phyloP scores from a whole-genome alignment of 2,888 invertebrate genomes.

The Desoria tigrina region DNA sequence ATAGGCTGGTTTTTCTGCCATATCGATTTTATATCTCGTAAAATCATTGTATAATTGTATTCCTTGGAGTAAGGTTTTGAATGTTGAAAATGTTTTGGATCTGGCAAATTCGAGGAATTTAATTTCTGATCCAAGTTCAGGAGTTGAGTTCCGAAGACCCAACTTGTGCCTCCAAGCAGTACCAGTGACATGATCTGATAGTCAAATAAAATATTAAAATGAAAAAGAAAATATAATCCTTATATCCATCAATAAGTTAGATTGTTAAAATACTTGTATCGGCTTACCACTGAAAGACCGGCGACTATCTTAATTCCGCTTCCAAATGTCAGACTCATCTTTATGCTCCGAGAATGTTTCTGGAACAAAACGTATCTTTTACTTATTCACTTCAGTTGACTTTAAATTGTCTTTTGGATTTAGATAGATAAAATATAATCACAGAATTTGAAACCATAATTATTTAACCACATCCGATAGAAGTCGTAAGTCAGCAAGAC shows the following conservation, averaged over 20 bases:
- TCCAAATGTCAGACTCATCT: background rate
- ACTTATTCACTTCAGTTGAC: too few species aligned
- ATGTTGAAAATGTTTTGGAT: background rate
- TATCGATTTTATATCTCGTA: conserved; percentile 2
- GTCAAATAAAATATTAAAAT: too few species aligned
- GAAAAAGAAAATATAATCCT: too few species aligned
- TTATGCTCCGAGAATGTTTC: too few species aligned
- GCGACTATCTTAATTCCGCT: conserved; percentile 16
- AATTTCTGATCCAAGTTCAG: conserved; percentile 15
- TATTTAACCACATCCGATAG: too few species aligned
- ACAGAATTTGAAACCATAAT: too few species aligned
- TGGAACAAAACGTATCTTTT: too few species aligned
- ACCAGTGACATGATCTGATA: background rate
- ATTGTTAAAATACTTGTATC: too few species aligned
- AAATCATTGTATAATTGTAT: conserved; percentile 6
- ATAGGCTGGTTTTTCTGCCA: conserved; percentile 29
- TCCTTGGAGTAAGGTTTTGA: background rate
- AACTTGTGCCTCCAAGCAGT: conserved; percentile 14
- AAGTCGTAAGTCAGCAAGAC: too few species aligned
- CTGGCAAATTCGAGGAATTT: background rate
- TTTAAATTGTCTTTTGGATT: too few species aligned
- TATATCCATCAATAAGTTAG: too few species aligned
- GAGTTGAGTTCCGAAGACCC: conserved; percentile 16
- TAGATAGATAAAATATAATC: too few species aligned
- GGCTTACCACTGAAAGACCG: conserved; percentile 21